Evolutionary conservation across 2,113 vertebrate species (phyloP).

Genomic region (Esox niger): DNA sequence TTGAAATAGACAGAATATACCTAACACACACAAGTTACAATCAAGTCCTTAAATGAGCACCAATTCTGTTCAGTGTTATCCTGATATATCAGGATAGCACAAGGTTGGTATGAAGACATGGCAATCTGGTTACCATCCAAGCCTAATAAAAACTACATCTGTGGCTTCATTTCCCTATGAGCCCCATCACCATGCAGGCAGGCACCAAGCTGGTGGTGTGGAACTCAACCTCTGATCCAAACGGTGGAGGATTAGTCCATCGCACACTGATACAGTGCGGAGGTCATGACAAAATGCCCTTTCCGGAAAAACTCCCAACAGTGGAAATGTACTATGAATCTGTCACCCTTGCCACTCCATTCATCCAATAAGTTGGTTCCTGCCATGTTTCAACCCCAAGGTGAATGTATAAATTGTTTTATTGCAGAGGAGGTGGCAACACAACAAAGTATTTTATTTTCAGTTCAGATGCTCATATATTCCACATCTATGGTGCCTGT

Average conservation of each 20-base stretch:
- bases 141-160: slow-evolving; percentile 11
- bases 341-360: slow-evolving; percentile 31
- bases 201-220: neutral
- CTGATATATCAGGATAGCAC: too few species aligned
- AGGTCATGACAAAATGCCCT: slow-evolving; percentile 5
- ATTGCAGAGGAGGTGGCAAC: slow-evolving; percentile 24
- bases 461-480: neutral
- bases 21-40: too few species aligned
- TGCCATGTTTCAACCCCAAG: neutral
- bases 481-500: neutral
- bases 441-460: slow-evolving; percentile 18
- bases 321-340: slow-evolving; percentile 34
- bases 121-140: too few species aligned
- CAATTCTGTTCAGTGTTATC: too few species aligned
- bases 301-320: slow-evolving; percentile 22
- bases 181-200: slow-evolving; percentile 2
- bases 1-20: too few species aligned
- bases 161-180: slow-evolving; percentile 9
- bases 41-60: too few species aligned
- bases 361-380: slow-evolving; percentile 5
- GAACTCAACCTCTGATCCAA: slow-evolving; percentile 15
- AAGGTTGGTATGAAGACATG: too few species aligned
- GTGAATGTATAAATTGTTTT: slow-evolving; percentile 25
- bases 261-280: slow-evolving; percentile 17
- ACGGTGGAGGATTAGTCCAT: slow-evolving; percentile 12